Conservation (phyloP, 2,888 invertebrate species). For the Dryomyza anilis region DNA sequence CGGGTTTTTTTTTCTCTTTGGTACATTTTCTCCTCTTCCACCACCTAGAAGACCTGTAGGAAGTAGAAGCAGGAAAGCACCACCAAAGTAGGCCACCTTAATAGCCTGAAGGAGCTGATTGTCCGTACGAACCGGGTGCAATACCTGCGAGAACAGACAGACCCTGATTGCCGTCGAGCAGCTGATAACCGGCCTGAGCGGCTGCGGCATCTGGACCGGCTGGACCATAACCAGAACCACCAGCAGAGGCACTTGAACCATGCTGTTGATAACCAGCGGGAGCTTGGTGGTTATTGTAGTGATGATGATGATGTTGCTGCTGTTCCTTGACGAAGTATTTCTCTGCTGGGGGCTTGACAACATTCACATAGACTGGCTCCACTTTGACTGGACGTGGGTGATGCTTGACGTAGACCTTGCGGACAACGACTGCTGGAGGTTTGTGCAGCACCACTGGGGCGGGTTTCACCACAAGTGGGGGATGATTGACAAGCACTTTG, state of each 20-base stretch:
- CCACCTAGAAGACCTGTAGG: conserved; percentile 4
- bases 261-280: conserved; percentile 14
- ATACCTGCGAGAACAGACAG: conserved; percentile 48
- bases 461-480: conserved; percentile 59
- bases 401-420: conserved; percentile 56
- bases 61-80: too few species aligned
- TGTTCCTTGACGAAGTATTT: conserved; percentile 59
- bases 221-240: neutral
- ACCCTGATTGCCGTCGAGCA: conserved; percentile 49
- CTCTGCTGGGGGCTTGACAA: conserved; percentile 59
- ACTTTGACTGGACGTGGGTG: conserved; percentile 58
- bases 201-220: conserved; percentile 39
- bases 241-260: conserved; percentile 20
- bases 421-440: conserved; percentile 58
- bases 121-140: conserved; percentile 41
- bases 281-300: conserved; percentile 14
- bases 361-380: conserved; percentile 58
- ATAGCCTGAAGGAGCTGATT: conserved; percentile 28
- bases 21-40: neutral
- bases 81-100: conserved; percentile 34
- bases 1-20: neutral
- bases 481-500: conserved; percentile 58
- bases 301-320: conserved; percentile 39
- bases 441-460: conserved; percentile 60
- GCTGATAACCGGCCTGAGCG: conserved; percentile 49